Percentiles rank a stretch among this genome's conserved stretches.
These are phyloP conservation scores for Elgaria multicarinata DNA, from an alignment of 2,113 vertebrate genomes.

Conservation along the genomic window DNA sequence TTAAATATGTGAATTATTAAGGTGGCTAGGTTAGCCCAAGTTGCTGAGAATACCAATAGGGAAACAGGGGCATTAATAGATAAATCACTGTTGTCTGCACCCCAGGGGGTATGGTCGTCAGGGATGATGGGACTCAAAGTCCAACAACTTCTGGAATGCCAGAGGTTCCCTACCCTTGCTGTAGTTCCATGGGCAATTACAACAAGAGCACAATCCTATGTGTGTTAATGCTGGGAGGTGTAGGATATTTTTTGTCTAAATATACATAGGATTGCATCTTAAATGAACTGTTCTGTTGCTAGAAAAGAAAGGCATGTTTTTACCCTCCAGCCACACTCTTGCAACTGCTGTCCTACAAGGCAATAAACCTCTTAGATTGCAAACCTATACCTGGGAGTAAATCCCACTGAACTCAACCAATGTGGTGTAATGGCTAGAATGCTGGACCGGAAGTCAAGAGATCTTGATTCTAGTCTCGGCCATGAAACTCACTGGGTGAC, in stretches of 20 bases:
- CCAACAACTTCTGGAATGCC: too few relatives aligned
- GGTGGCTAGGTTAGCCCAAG: slow-evolving; percentile 26
- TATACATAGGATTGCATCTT: too few relatives aligned
- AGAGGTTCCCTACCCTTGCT: not conserved
- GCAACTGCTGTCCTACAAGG: not conserved
- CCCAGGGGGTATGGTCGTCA: too few relatives aligned
- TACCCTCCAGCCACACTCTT: not conserved
- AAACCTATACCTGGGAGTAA: not conserved
- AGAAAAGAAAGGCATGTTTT: slow-evolving; percentile 38
- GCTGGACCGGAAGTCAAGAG: too few relatives aligned
- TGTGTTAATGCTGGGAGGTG: too few relatives aligned
- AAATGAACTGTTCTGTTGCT: slow-evolving; percentile 33
- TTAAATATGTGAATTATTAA: slow-evolving; percentile 66
- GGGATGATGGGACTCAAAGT: too few relatives aligned
- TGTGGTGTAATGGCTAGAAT: too few relatives aligned
- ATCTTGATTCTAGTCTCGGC: too few relatives aligned
- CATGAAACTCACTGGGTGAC: too few relatives aligned
- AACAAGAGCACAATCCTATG: not conserved
- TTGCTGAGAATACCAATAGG: slow-evolving; percentile 55
- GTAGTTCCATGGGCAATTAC: not conserved
- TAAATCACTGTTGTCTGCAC: slow-evolving; percentile 36
- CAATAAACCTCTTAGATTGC: not conserved
- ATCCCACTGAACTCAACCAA: too few relatives aligned
- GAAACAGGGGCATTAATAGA: slow-evolving; percentile 34
- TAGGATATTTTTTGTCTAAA: too few relatives aligned